These are phyloP conservation scores for Condylostylus longicornis DNA, from an alignment of 1,140 invertebrate species.

Conservation along the genomic window DNA sequence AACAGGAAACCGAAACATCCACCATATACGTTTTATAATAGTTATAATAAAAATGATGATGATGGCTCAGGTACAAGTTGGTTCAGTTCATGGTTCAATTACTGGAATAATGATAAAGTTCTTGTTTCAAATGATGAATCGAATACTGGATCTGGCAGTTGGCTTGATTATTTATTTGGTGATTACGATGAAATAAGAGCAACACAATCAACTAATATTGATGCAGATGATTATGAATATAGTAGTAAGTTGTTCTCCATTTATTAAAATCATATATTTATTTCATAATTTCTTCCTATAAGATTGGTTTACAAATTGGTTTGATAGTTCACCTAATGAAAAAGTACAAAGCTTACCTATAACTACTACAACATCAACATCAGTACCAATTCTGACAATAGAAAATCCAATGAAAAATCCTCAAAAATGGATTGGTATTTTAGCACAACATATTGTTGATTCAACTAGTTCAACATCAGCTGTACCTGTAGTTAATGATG, in stretches of 20 bases:
- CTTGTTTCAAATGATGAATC: constrained; percentile 17
- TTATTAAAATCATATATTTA: no score
- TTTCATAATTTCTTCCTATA: not conserved
- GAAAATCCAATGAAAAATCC: constrained; percentile 27
- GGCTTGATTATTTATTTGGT: not conserved
- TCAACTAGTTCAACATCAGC: constrained; percentile 16
- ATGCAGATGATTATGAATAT: constrained; percentile 4
- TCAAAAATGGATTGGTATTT: constrained; percentile 29
- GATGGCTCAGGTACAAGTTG: constrained; percentile 10
- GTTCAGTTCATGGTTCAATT: constrained; percentile 26
- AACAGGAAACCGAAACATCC: constrained; percentile 13
- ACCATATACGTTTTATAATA: constrained; percentile 24
- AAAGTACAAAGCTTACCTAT: constrained; percentile 17
- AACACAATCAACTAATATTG: not conserved
- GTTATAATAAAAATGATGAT: constrained; percentile 10
- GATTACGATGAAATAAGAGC: not conserved
- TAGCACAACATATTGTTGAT: constrained; percentile 28
- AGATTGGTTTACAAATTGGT: constrained; percentile 30
- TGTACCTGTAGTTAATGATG: constrained; percentile 11
- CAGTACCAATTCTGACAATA: constrained; percentile 26
- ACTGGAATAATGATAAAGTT: no score
- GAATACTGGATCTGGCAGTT: constrained; percentile 20
- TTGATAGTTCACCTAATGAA: constrained; percentile 20
- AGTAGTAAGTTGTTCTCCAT: constrained; percentile 10
- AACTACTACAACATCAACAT: constrained; percentile 15